Evolutionary conservation across 2,797 vertebrate genomes (phyloP), one percentile per base, ranked within the genome.

Genomic region (Etheostoma perlongum): DNA sequence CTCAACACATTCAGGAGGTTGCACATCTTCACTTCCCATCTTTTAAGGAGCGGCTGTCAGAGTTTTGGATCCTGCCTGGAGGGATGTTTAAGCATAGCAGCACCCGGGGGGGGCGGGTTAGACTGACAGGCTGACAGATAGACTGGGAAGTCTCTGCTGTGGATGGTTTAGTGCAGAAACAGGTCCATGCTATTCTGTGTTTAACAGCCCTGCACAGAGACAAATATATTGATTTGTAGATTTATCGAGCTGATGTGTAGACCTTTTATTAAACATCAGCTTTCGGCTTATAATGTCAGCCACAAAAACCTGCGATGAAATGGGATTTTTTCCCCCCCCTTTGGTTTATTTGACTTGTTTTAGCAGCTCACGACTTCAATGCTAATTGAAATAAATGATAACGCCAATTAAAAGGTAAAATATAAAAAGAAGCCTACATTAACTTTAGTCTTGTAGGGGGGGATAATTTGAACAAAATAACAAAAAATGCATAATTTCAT

Each of bases 61-160:
- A 74, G 69, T 73, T 74, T 75, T 65, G 85, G 82, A 79, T 91
- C 67, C 69, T 66, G 90, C 86, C 92, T 87, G 83, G 71, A 73
- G 90, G 88, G 90, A 78, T 81, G 85, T 88, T 92, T 89, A 85
- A 76, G 81, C 80, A 76, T 65, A 51, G 87, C 82, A 79, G 84
- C 73, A 66, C 57, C 82, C 67, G 3, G 19, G 58, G 62, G 62
- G 85, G 42, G 52, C 49, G 77, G 64, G 55, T 48, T 51, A 85
- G 78, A 89, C 85, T 87, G 85, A 89, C 81, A 76, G 76, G 64
- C 68, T 81, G 83, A 87, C 85, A 83, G 74, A 77, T 60, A 84
- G 79, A 84, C 48, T 40, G 65, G 64, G 59, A 70, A 58, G 66
- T 68, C 57, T 70, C 53, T 72, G 76, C 67, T 62, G 46, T 33